Percentiles rank a stretch among this genome's conserved stretches.
Evolutionary conservation across 2,888 invertebrate species (phyloP).

Genomic region (Doris montereyensis): DNA sequence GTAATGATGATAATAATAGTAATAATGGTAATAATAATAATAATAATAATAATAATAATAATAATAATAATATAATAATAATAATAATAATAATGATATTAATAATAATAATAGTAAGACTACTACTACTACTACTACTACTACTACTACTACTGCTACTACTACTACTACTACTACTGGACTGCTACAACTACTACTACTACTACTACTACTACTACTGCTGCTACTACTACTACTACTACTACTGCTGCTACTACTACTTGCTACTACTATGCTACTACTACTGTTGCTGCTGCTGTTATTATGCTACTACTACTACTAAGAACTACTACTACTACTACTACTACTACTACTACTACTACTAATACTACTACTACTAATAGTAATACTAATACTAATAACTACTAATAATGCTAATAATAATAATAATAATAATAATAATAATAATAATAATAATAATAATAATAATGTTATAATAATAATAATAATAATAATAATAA

Average conservation of each 20-base stretch:
- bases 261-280: neutral
- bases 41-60: neutral
- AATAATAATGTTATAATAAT: neutral
- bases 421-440: neutral
- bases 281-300: neutral
- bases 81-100: slow-evolving; percentile 12
- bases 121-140: too few relatives aligned
- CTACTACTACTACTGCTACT: too few relatives aligned
- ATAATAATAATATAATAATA: neutral
- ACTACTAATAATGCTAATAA: neutral
- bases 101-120: neutral
- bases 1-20: neutral
- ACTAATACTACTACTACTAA: neutral
- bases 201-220: neutral
- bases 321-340: neutral
- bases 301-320: neutral
- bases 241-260: neutral
- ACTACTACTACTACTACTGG: too few relatives aligned
- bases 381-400: neutral
- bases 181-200: slow-evolving; percentile 24
- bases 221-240: neutral
- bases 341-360: neutral
- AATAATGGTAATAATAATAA: neutral
- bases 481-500: neutral
- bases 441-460: neutral